These are phyloP conservation scores for Brachyalestes nurse DNA, from an alignment of 2,797 vertebrate genomes.

Conservation along the genomic window DNA sequence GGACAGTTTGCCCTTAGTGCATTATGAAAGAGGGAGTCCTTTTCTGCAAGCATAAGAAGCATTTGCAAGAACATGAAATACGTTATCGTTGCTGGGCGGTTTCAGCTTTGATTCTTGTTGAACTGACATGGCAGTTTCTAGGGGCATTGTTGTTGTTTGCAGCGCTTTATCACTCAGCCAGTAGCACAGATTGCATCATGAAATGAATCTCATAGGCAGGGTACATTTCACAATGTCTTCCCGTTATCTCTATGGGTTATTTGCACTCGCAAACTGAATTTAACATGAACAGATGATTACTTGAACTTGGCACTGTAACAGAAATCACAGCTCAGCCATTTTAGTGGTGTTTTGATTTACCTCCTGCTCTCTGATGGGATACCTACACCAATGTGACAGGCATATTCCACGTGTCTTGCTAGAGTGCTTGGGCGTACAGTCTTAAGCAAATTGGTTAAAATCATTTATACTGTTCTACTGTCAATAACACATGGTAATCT, in stretches of 20 bases:
- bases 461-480: no score
- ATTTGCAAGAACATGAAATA: background rate
- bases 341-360: conserved; percentile 22
- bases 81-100: background rate
- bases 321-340: conserved; percentile 10
- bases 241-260: background rate
- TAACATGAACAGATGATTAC: conserved; percentile 22
- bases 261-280: background rate
- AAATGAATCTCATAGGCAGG: background rate
- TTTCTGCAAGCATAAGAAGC: background rate
- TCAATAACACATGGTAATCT: no score
- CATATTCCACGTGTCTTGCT: conserved; percentile 41
- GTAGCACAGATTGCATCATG: background rate
- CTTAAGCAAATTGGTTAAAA: background rate
- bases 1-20: conserved; percentile 6
- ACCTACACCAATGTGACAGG: conserved; percentile 34
- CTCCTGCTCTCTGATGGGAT: conserved; percentile 25
- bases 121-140: background rate
- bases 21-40: background rate
- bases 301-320: background rate
- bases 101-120: background rate
- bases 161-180: background rate
- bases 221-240: background rate
- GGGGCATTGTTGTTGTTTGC: background rate
- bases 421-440: conserved; percentile 27